Evolutionary conservation across 2,113 vertebrate genomes (phyloP).

Genomic region (Myiopsitta monachus): DNA sequence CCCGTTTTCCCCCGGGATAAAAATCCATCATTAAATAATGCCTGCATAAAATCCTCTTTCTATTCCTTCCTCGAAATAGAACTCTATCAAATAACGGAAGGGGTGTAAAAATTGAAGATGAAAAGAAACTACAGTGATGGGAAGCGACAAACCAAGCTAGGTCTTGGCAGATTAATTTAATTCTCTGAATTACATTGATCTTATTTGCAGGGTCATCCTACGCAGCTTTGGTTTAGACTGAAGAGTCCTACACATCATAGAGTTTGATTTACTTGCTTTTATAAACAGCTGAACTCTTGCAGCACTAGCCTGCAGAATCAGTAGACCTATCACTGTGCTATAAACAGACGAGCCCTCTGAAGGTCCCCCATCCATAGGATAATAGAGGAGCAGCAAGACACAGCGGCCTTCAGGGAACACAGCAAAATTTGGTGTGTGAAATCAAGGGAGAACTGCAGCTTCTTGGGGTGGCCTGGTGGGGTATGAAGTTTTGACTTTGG

Average conservation of each 20-base stretch:
- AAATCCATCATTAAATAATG: constrained; percentile 26
- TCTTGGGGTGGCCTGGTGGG: neutral
- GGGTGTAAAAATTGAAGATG: constrained; percentile 6
- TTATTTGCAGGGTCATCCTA: neutral
- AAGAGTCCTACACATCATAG: neutral
- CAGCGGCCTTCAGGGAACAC: neutral
- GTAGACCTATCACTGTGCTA: neutral
- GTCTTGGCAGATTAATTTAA: constrained; percentile 18
- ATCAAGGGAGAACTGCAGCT: neutral
- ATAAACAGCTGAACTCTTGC: neutral
- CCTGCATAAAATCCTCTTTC: constrained; percentile 1
- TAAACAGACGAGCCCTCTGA: neutral
- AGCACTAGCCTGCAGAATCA: neutral
- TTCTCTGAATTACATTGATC: constrained; percentile 11
- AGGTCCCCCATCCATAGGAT: neutral
- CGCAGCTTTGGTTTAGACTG: neutral
- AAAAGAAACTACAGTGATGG: constrained; percentile 1
- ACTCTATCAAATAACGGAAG: neutral
- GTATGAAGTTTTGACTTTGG: neutral
- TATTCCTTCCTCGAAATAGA: constrained; percentile 14
- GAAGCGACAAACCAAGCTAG: constrained; percentile 25
- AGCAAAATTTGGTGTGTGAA: neutral
- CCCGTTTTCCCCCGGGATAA: neutral
- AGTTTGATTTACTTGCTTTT: neutral
- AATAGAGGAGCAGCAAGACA: neutral